phyloP scores from a whole-genome alignment of 2,113 vertebrate species.

The Syngnathoides biaculeatus region DNA sequence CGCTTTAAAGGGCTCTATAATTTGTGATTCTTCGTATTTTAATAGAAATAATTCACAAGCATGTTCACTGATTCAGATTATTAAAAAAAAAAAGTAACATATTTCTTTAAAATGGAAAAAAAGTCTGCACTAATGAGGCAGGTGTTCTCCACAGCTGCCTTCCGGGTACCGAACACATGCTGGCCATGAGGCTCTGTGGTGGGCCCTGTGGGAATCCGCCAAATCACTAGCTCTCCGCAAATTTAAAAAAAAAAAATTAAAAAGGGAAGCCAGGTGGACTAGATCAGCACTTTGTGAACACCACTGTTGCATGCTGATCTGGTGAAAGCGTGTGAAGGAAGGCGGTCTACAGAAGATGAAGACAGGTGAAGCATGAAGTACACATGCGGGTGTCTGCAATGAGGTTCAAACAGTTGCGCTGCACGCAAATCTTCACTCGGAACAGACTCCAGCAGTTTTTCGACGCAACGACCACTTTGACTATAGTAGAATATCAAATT shows the following conservation, averaged over 20 bases:
- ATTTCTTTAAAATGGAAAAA: not conserved
- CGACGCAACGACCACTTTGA: too few relatives aligned
- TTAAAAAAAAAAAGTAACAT: not conserved
- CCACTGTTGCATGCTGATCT: slow-evolving; percentile 43
- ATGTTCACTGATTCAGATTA: not conserved
- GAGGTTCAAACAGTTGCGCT: slow-evolving; percentile 28
- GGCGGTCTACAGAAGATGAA: slow-evolving; percentile 34
- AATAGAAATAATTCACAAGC: not conserved
- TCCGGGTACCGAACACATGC: not conserved
- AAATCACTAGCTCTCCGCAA: slow-evolving; percentile 47
- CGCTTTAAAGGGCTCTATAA: not conserved
- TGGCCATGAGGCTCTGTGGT: slow-evolving; percentile 6
- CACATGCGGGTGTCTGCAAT: slow-evolving; percentile 26
- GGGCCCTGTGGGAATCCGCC: slow-evolving; percentile 42
- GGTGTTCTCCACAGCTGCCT: slow-evolving; percentile 52
- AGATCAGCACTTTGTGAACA: slow-evolving; percentile 56
- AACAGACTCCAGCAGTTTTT: too few relatives aligned
- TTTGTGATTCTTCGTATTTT: not conserved
- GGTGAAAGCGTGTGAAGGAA: slow-evolving; percentile 23
- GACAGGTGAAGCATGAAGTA: slow-evolving; percentile 47
- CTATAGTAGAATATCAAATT: slow-evolving; percentile 1
- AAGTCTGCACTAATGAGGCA: slow-evolving; percentile 42
- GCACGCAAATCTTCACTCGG: slow-evolving; percentile 9
- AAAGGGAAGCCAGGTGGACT: slow-evolving; percentile 30
- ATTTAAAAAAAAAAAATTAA: slow-evolving; percentile 62